A percentile compares a stretch with the other conserved stretches of the same genome.
Conservation (phyloP, 2,888 invertebrate species). For the Empis stercorea region DNA sequence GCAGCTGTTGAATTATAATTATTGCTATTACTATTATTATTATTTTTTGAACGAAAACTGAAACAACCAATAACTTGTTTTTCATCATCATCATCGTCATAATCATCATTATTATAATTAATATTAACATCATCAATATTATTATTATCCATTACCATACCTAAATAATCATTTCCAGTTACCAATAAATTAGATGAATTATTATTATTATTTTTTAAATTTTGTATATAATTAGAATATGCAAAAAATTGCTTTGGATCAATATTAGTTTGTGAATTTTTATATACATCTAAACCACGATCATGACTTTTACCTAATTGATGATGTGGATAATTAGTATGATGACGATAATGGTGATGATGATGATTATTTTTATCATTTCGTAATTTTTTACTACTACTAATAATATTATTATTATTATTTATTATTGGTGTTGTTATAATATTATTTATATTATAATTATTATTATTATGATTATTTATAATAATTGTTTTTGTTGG, state of each 20-base stretch:
- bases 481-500: slow-evolving; percentile 8
- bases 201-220: slow-evolving; percentile 1
- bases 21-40: slow-evolving; percentile 9
- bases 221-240: not conserved
- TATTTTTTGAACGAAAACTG: slow-evolving; percentile 22
- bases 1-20: slow-evolving; percentile 4
- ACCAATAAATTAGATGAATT: slow-evolving; percentile 12
- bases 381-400: slow-evolving; percentile 5
- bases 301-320: slow-evolving; percentile 29
- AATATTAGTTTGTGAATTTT: slow-evolving; percentile 8
- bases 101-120: slow-evolving; percentile 13
- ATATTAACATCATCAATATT: slow-evolving; percentile 5
- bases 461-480: slow-evolving; percentile 3
- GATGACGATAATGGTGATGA: slow-evolving; percentile 9
- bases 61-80: slow-evolving; percentile 27
- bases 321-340: slow-evolving; percentile 5
- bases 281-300: slow-evolving; percentile 26
- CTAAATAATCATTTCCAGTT: slow-evolving; percentile 9
- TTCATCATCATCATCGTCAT: slow-evolving; percentile 22
- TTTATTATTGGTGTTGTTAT: not conserved
- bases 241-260: too few relatives aligned
- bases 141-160: slow-evolving; percentile 11
- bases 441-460: not conserved
- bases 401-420: not conserved
- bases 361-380: slow-evolving; percentile 6